Evolutionary conservation across 2,888 invertebrate genomes (phyloP).

Genomic region (Oscheius onirici): DNA sequence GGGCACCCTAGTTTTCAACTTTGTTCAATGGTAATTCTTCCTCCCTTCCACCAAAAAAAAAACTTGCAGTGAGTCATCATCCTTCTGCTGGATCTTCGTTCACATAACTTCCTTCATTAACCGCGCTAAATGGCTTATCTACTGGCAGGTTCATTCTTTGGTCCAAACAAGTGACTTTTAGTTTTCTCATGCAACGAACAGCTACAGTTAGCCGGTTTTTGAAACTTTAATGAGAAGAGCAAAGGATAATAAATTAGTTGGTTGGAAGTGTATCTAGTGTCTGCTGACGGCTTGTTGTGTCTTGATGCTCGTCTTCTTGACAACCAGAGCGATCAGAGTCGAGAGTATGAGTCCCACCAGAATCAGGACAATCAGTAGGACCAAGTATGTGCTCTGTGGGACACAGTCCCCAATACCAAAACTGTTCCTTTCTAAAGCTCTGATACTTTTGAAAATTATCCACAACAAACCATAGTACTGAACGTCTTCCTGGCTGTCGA

Average conservation of each 20-base stretch:
- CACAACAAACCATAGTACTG: constrained; percentile 58
- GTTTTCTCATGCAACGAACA: neutral
- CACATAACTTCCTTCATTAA: neutral
- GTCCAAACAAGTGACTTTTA: neutral
- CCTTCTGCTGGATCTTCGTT: neutral
- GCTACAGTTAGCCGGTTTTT: constrained; percentile 1
- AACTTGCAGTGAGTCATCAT: too few relatives aligned
- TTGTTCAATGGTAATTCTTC: neutral
- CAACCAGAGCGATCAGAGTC: constrained; percentile 4
- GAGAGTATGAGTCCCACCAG: constrained; percentile 14
- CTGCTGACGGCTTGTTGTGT: constrained; percentile 5
- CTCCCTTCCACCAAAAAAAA: neutral
- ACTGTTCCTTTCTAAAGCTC: constrained; percentile 6
- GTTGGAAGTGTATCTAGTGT: neutral
- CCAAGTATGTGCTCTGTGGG: constrained; percentile 8
- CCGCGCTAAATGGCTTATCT: constrained; percentile 4
- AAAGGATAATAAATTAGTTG: neutral
- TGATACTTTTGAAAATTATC: neutral
- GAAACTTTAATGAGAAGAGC: neutral
- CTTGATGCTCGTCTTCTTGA: constrained; percentile 7
- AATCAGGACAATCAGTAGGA: constrained; percentile 7
- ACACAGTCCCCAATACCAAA: constrained; percentile 8
- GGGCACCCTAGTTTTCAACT: neutral
- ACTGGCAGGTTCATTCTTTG: neutral
- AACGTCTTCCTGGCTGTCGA: constrained; percentile 66